phyloP scores from a whole-genome alignment of 2,797 vertebrate species.

The Toxotes lorentzi region DNA sequence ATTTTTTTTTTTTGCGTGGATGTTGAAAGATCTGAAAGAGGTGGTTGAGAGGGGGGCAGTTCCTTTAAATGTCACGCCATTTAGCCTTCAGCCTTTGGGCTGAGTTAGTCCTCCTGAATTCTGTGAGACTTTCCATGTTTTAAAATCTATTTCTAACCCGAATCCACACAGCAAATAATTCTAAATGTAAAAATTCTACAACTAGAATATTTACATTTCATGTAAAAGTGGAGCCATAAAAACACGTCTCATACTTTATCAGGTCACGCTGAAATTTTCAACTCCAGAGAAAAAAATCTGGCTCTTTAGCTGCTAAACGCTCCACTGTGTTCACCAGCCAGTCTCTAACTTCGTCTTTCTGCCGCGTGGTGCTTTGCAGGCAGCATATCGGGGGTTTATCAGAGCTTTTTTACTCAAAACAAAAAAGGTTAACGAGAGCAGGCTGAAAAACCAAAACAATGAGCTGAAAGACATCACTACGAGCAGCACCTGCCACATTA shows the following conservation, averaged over 20 bases:
- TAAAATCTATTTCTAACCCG: too few species aligned
- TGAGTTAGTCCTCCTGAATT: not conserved
- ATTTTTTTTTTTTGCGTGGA: not conserved
- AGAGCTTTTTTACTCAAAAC: not conserved
- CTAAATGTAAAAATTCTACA: too few species aligned
- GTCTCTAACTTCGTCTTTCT: not conserved
- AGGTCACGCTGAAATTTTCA: too few species aligned
- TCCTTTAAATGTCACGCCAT: not conserved
- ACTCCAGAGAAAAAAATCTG: too few species aligned
- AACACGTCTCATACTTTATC: too few species aligned
- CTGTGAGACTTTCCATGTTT: not conserved
- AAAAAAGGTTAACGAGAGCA: not conserved
- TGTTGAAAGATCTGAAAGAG: not conserved
- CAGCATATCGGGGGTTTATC: not conserved
- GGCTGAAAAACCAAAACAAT: not conserved
- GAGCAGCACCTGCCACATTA: not conserved
- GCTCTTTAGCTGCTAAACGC: not conserved
- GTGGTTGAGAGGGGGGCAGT: not conserved
- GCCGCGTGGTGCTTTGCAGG: not conserved
- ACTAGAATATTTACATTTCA: not conserved
- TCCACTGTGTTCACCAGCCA: not conserved
- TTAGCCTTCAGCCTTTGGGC: not conserved
- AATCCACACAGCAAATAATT: too few species aligned
- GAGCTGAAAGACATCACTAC: too few species aligned
- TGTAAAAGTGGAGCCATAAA: too few species aligned